Conservation (phyloP, 2,888 invertebrate species). For the Ennomos erosarius region DNA sequence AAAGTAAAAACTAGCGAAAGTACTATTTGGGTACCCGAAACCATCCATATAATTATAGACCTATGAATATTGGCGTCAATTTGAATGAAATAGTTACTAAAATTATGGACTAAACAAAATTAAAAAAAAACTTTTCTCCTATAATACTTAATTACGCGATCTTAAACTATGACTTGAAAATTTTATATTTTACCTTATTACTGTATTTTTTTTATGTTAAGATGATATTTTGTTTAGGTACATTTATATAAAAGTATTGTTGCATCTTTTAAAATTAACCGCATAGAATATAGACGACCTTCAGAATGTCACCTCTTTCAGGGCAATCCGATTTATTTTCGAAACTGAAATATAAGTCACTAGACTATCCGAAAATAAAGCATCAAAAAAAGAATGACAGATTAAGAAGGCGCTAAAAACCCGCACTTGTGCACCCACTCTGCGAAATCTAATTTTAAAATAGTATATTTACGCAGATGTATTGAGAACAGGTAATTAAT, state of each 20-base stretch:
- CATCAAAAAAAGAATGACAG: conserved; percentile 64
- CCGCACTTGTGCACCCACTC: conserved; percentile 61
- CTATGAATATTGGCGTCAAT: no score
- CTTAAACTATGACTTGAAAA: no score
- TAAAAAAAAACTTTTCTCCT: no score
- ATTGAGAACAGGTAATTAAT: conserved; percentile 85
- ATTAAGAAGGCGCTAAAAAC: conserved; percentile 66
- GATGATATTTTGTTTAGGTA: no score
- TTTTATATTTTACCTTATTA: no score
- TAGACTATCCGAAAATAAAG: conserved; percentile 17
- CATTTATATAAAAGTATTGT: not conserved
- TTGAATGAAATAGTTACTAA: no score
- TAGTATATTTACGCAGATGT: conserved; percentile 82
- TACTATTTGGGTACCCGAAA: no score
- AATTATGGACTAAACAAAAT: no score
- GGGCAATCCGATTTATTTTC: not conserved
- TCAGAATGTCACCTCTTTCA: conserved; percentile 17
- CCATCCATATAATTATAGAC: no score
- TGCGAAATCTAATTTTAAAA: conserved; percentile 79
- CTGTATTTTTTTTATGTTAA: no score
- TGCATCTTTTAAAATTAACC: conserved; percentile 2
- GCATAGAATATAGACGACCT: not conserved
- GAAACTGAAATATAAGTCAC: conserved; percentile 13
- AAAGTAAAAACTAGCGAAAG: no score
- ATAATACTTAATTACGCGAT: no score